Evolutionary conservation across 1,140 invertebrate species (phyloP), one percentile per base, ranked within the genome.

Genomic region (Eueides isabella): DNA sequence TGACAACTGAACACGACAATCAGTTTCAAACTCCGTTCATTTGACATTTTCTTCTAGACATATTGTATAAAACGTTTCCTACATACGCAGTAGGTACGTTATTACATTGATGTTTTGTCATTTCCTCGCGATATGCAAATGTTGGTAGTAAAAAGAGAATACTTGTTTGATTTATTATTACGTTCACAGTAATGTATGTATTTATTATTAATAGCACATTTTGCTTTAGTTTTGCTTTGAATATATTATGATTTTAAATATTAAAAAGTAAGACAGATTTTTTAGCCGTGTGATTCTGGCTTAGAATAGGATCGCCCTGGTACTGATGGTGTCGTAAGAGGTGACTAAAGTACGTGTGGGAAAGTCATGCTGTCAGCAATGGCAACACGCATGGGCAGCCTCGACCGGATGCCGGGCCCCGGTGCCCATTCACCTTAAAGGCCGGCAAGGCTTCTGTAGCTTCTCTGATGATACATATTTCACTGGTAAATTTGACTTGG

Each of bases 41-140:
- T n/a, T 44, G 41, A 44, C 41, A 44, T 44, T 44, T 44, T n/a
- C 41, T 44, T 44, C 16, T 44, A 44, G 16, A 19, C 41, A 44
- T 44, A 19, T 44, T 44, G 16, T 44, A 5, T 19, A n/a, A 44
- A 38, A 11, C 6, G 41, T n/a, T 44, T 44, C 41, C n/a, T 4
- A n/a, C 16, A 19, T 44, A 71, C 61, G 68, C 61, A 63, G 61
- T 62, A 38, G 55, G n/a, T n/a, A n/a, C n/a, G n/a, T n/a, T n/a
- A n/a, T n/a, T 61, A 71, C 33, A 38, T 70, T 62, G 68, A 71
- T 71, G 68, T 71, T 71, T 71, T 71, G 68, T 63, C 68, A 71
- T 71, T 71, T 71, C 68, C 68, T 71, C 35, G 26, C 30, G 68
- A 63, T 71, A 71, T 71, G 68, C 68, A 63, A 71, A 71, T 71